A percentile compares a stretch with the other conserved stretches of the same genome.
Evolutionary conservation across 2,113 vertebrate genomes (phyloP).

Genomic region (Boulengeromyrus knoepffleri): DNA sequence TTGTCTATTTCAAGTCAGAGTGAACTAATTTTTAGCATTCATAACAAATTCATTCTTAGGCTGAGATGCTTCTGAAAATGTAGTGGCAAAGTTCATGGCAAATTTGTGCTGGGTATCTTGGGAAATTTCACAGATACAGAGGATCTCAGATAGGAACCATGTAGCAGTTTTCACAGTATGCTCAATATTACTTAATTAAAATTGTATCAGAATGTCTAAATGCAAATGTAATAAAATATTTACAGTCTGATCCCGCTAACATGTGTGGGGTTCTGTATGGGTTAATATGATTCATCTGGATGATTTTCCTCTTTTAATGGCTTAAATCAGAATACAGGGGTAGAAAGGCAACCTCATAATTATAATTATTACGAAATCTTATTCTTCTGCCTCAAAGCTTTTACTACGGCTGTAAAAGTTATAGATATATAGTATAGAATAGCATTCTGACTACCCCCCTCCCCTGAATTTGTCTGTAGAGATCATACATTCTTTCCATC

Average conservation of each 20-base stretch:
- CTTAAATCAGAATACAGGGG: neutral
- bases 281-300: neutral
- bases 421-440: neutral
- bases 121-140: neutral
- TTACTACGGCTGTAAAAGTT: neutral
- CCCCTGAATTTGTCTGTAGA: neutral
- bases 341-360: neutral
- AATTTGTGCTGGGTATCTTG: neutral
- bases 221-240: neutral
- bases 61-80: neutral
- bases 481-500: too few relatives aligned
- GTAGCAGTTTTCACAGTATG: neutral
- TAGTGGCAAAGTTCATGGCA: neutral
- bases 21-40: neutral
- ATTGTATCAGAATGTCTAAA: neutral
- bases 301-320: neutral
- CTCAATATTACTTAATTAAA: neutral
- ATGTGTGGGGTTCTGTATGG: neutral
- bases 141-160: neutral
- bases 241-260: neutral
- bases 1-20: neutral
- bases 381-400: neutral
- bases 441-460: neutral
- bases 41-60: neutral
- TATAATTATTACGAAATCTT: neutral